Evolutionary conservation across 2,888 invertebrate species (phyloP), one percentile per base, ranked within the genome.

Genomic region (Cryptus armator): DNA sequence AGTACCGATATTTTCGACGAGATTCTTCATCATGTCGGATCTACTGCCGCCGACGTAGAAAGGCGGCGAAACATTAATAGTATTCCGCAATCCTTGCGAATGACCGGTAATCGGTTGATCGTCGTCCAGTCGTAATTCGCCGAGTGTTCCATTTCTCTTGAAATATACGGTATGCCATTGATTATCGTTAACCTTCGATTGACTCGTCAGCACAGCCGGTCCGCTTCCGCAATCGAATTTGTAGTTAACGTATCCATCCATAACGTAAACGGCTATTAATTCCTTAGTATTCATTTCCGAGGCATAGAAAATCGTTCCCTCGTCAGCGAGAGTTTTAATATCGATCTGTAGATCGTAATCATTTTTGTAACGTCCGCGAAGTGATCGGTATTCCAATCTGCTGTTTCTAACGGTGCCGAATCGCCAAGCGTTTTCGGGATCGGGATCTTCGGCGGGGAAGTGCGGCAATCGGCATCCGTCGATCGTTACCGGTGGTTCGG

Each of bases 301-400:
- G 0, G 97, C 96, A 94, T 98, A 99, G 94, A 99, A 97, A 16
- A 99, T 95, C 6, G 98, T 94, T 0, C 99, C 98, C 78, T 97
- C 96, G 10, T 95, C 95, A n/a, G 94, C 94, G 81, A 95, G 95
- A 0, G 98, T 98, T 87, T 97, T 97, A 93, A 99, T 96, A 7
- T 96, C 95, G 10, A 99, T 94, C 14, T 96, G 96, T 87, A 98
- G 96, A 85, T 97, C 97, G 92, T 96, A 97, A 51, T 95, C 95
- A 83, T 96, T 96, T 70, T 95, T 95, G 90, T 96, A 95, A 77
- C 96, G 95, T 9, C 94, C 95, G 46, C 94, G 91, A 0, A 94
- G 86, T 64, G 95, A 95, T 29, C 94, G 94, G 91, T 96, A 98
- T 92, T 98, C 97, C 66, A 97, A 94, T 84, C 97, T 95, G 88